Percentiles rank a stretch among this genome's conserved stretches.
These are phyloP conservation scores for Teleogryllus occipitalis DNA, from an alignment of 1,140 invertebrate species.

Conservation along the genomic window DNA sequence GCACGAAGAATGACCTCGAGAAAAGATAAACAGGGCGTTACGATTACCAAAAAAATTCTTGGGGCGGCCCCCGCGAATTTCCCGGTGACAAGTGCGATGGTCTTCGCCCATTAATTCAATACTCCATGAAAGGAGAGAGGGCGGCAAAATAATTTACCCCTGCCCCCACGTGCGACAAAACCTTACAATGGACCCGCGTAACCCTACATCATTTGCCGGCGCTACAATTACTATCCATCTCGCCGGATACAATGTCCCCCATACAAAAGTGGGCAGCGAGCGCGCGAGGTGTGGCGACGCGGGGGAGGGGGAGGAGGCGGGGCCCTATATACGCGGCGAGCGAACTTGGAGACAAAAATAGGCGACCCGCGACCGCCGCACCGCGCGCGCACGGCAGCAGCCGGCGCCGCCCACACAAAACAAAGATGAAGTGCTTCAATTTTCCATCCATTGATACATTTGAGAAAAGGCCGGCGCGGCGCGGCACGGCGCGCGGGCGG, in stretches of 20 bases:
- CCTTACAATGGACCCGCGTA: not conserved
- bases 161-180: not conserved
- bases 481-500: no score
- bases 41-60: not conserved
- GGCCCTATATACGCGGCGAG: not conserved
- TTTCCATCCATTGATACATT: not conserved
- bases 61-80: not conserved
- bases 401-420: not conserved
- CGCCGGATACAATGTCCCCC: not conserved
- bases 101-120: not conserved
- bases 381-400: no score
- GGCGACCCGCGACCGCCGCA: not conserved
- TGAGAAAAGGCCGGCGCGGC: not conserved
- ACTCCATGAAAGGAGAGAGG: not conserved
- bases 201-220: not conserved
- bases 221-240: not conserved
- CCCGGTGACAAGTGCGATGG: not conserved
- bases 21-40: not conserved
- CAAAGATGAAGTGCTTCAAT: slow-evolving; percentile 1
- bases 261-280: not conserved
- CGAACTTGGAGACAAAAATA: not conserved
- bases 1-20: not conserved
- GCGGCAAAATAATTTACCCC: not conserved
- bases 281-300: not conserved
- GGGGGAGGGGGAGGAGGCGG: no score